phyloP scores from a whole-genome alignment of 2,797 vertebrate species.

The Artibeus jamaicensis region DNA sequence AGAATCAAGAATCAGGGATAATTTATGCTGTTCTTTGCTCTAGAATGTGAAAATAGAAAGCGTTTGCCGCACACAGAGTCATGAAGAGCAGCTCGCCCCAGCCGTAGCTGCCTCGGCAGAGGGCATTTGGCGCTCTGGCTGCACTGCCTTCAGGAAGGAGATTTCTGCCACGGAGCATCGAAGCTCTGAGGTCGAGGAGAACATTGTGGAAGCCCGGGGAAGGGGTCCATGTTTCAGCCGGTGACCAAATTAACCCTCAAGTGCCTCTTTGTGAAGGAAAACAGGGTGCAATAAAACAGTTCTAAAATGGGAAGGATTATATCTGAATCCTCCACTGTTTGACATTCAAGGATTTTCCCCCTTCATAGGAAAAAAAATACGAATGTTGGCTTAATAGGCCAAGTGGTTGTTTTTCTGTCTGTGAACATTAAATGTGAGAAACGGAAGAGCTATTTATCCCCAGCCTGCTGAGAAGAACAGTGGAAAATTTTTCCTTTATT shows the following conservation, averaged over 20 bases:
- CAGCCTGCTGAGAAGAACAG: conserved; percentile 70
- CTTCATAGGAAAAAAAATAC: conserved; percentile 51
- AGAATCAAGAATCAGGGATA: conserved; percentile 87
- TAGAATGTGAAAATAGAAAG: conserved; percentile 90
- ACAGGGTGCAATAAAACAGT: conserved; percentile 55
- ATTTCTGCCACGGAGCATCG: conserved; percentile 22
- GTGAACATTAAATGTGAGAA: conserved; percentile 73
- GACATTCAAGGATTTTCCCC: conserved; percentile 66
- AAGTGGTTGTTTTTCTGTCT: conserved; percentile 69
- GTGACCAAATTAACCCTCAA: conserved; percentile 17
- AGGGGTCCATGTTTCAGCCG: not conserved
- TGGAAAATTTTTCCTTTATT: conserved; percentile 73
- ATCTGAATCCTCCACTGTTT: conserved; percentile 69
- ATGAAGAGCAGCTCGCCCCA: conserved; percentile 80
- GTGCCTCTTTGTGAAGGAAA: conserved; percentile 45
- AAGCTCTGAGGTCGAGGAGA: conserved; percentile 23
- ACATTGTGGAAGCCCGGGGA: not conserved
- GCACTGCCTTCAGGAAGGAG: conserved; percentile 57
- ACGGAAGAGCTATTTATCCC: conserved; percentile 73
- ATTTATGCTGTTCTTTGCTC: conserved; percentile 88
- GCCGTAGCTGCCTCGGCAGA: conserved; percentile 62
- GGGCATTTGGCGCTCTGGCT: conserved; percentile 28
- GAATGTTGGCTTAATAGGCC: conserved; percentile 66
- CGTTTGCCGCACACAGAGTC: conserved; percentile 82
- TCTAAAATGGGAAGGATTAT: conserved; percentile 61